A percentile compares a stretch with the other conserved stretches of the same genome.
Evolutionary conservation across 2,113 vertebrate genomes (phyloP).

Genomic region (Grammomys dolichurus): DNA sequence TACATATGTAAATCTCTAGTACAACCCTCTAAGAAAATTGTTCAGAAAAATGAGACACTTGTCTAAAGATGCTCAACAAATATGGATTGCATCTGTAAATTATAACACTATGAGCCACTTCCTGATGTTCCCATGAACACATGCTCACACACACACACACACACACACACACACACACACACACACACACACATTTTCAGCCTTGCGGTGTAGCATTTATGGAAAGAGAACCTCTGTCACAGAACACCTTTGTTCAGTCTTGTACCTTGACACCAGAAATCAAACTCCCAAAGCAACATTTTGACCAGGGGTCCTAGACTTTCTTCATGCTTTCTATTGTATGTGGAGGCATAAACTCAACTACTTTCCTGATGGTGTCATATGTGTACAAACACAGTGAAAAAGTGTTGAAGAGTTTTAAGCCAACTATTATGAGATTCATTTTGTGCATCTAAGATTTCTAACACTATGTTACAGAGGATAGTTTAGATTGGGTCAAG

Average conservation of each 20-base stretch:
- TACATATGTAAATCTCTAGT: background rate
- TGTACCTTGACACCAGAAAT: background rate
- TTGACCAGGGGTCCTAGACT: rapidly evolving
- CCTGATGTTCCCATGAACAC: background rate
- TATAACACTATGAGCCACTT: background rate
- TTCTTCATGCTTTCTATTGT: background rate
- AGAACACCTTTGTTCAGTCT: background rate
- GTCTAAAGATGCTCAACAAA: background rate
- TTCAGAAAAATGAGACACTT: background rate
- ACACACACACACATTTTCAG: background rate
- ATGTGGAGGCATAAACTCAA: background rate
- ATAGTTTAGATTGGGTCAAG: background rate
- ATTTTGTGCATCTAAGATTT: background rate
- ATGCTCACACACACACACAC: background rate
- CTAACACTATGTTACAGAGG: background rate
- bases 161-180: background rate
- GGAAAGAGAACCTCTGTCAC: background rate
- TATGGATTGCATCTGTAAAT: background rate
- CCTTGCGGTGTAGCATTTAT: too few species aligned
- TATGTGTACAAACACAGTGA: background rate
- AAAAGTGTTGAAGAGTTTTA: background rate
- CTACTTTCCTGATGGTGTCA: background rate
- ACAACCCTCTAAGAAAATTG: background rate
- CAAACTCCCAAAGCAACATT: background rate
- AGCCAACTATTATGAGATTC: background rate